Conservation (phyloP, 2,797 vertebrate species). For the Leontocebus nigricollis region DNA sequence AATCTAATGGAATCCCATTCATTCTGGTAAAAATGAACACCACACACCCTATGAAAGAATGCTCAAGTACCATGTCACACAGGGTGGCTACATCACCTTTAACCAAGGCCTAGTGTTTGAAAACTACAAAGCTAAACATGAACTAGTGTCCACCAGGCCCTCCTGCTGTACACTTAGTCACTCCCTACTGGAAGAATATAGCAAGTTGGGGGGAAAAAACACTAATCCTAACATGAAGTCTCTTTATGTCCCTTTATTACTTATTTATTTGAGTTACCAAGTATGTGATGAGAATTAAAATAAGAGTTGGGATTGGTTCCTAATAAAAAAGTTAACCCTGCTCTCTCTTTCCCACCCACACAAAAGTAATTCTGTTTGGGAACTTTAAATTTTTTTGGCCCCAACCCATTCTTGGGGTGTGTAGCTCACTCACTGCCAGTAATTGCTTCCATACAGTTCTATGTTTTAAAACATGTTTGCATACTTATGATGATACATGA, state of each 20-base stretch:
- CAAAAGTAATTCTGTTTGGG: conserved; percentile 93
- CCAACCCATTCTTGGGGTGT: conserved; percentile 90
- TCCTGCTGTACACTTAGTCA: conserved; percentile 55
- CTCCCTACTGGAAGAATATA: conserved; percentile 58
- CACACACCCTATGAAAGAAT: conserved; percentile 54
- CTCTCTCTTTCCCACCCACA: conserved; percentile 89
- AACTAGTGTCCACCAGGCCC: not conserved
- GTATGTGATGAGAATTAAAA: conserved; percentile 92
- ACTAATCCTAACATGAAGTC: conserved; percentile 85
- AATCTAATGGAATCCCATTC: not conserved
- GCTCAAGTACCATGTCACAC: not conserved
- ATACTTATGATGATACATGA: conserved; percentile 81
- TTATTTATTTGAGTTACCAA: conserved; percentile 89
- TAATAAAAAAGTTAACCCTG: conserved; percentile 90
- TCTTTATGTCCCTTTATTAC: conserved; percentile 88
- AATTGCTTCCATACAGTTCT: conserved; percentile 96
- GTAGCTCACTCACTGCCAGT: conserved; percentile 91
- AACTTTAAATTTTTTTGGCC: conserved; percentile 89
- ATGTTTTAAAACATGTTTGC: conserved; percentile 84
- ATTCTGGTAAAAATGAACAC: conserved; percentile 39
- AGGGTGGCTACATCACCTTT: not conserved
- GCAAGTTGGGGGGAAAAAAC: conserved; percentile 63
- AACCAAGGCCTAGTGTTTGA: not conserved
- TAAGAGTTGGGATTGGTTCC: conserved; percentile 86
- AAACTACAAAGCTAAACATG: not conserved